Evolutionary conservation across 2,888 invertebrate species (phyloP), one percentile per base, ranked within the genome.

Genomic region (Microplitis deprimator): DNA sequence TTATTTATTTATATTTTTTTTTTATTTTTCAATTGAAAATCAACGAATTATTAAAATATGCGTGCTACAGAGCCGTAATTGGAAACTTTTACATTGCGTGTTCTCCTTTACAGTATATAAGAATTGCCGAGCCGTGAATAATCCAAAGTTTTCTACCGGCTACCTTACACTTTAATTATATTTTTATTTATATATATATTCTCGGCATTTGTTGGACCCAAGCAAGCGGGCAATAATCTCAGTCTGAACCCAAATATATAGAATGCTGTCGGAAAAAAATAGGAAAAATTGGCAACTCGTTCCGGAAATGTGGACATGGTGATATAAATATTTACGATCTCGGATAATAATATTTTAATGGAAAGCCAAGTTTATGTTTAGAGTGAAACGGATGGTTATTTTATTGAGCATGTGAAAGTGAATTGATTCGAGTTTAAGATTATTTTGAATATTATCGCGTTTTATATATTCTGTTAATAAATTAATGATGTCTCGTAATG

Each of bases 1-100:
- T 29, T 29, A 29, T 29, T 29, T 29, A 29, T 29, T 29, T 29
- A 29, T 29, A 29, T 29, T 20, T 65, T 29, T 62, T 67, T 80
- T 83, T 81, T 20, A n/a, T 20, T 20, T 20, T 20, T 20, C 20
- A 84, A 85, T 83, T 81, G 82, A 83, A 82, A 80, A 81, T 78
- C 79, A 80, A 79, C 69, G 79, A 82, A 83, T 78, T 80, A 29
- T 50, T 13, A 13, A 13, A 79, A 81, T 73, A 67, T 40, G 74
- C 61, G 76, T 76, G 79, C 77, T 71, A 73, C 76, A 77, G 75
- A 77, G 60, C 79, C 77, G 79, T 84, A 85, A 84, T 86, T 86
- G 84, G 83, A 83, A 85, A 85, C 83, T 84, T 83, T 82, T 83
- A 82, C 80, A 73, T 83, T 78, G 82, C 82, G 84, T 82, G 83